These are phyloP conservation scores for Apodemus sylvaticus DNA, from an alignment of 2,113 vertebrate genomes.

Conservation along the genomic window DNA sequence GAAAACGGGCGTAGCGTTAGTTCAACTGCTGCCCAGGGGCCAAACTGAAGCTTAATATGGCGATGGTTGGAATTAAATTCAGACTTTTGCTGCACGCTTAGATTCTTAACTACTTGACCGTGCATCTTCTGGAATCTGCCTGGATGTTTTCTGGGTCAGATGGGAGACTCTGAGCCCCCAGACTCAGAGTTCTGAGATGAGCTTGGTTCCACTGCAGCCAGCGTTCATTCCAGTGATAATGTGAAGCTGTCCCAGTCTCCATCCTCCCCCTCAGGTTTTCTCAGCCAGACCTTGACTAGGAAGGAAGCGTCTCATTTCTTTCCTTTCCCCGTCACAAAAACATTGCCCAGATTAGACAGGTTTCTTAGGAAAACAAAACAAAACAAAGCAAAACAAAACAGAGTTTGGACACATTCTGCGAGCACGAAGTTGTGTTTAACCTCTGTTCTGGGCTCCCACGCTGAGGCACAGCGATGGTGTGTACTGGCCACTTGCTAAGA, in stretches of 20 bases:
- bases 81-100: slow-evolving; percentile 59
- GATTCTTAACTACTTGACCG: slow-evolving; percentile 74
- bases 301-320: slow-evolving; percentile 1
- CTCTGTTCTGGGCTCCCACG: background rate
- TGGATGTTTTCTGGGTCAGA: slow-evolving; percentile 60
- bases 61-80: slow-evolving; percentile 62
- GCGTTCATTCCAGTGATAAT: no score
- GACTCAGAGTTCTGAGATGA: background rate
- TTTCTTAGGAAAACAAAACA: background rate
- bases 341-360: background rate
- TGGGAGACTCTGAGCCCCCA: slow-evolving; percentile 1
- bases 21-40: slow-evolving; percentile 24
- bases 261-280: background rate
- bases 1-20: slow-evolving; percentile 66
- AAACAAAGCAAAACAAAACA: no score
- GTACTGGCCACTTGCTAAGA: background rate
- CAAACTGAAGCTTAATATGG: slow-evolving; percentile 37
- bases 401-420: background rate
- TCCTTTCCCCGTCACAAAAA: background rate
- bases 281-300: background rate
- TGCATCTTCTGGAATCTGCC: slow-evolving; percentile 53
- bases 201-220: background rate
- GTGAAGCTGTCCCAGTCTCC: background rate
- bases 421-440: background rate
- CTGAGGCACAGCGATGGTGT: background rate